Evolutionary conservation across 2,797 vertebrate genomes (phyloP), one percentile per base, ranked within the genome.

Genomic region (Phaenicophaeus curvirostris): DNA sequence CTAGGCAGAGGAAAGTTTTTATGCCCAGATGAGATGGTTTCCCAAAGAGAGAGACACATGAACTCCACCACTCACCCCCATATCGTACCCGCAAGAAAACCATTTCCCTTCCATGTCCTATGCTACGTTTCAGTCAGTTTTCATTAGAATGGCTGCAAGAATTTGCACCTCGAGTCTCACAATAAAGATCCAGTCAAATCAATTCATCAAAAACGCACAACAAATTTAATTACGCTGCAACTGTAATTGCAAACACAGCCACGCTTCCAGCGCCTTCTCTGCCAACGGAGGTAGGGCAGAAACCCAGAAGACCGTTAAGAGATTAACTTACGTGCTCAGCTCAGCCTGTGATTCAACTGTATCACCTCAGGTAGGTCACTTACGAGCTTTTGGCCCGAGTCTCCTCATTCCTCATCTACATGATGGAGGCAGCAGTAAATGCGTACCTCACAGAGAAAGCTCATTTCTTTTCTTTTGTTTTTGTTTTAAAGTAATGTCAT

Each of bases 61-160:
- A 48, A 48, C 7, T 13, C 6, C 1, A 4, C 11, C 4, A 11
- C 8, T 48, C 46, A 7, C 23, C 46, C 46, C 42, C 21, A 48
- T 9, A 23, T 48, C 46, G 46, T 48, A 3, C 20, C 7, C 25
- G 24, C 30, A 65, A 69, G 24, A n/a, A 75, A 71, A 74, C 11
- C 2, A 48, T 19, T 28, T 91, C 48, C 18, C 44, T 46, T 91
- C 46, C 24, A 17, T 1, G 2, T 28, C 14, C 17, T 39, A 7
- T 0, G 1, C 13, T 31, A 35, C 8, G 7, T 21, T 85, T 66
- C 44, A 50, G 24, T 15, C 0, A 0, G 7, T 21, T 77, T 66
- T 33, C 18, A 69, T 25, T 31, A 5, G 3, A 69, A 50, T 0
- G 2, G 39, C 30, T 58, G 23, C 0, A 6, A n/a, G 19, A 20